Base-by-base conservation (phyloP, 2,113 vertebrate species). In the Nothocercus nigrocapillus region DNA sequence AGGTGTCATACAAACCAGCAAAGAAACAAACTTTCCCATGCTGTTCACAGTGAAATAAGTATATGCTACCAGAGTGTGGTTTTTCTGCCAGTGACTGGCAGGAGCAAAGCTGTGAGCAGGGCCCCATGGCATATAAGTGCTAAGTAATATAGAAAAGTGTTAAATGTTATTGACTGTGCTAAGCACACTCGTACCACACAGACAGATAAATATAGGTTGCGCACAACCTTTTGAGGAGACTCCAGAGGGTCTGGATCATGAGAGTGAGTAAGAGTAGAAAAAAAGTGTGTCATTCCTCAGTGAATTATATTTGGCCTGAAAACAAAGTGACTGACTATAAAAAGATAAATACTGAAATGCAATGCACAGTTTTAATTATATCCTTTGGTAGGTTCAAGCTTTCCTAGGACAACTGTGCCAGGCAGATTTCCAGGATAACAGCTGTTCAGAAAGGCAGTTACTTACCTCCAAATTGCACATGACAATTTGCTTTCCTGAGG, bases 361-460 rank as follows among this genome's bases (percentile, higher is more conserved):
- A 0, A 24, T 0, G 0, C 61, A 27, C 72, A 49, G 7, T 56
- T 82, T 83, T 13, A 82, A 32, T 73, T 22, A 56, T 73, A 88
- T 47, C 75, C 14, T 82, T 76, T 0, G 0, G 4, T 11, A 76
- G 7, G 7, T 42, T 89, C 32, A 68, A 38, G 11, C 11, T 75
- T 68, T 69, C 34, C 19, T 7, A 27, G 22, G 74, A 75, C 11
- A 54, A 25, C 21, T 12, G 22, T 75, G 63, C 32, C 36, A 74
- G 27, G 27, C 8, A 79, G 42, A 82, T 84, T 82, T 45, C 56
- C 53, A 34, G 24, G 34, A 34, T 13, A 40, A 40, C 4, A 74
- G n/a, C 7, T 64, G 70, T n/a, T 28, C 5, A 74, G 53, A 87
- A 85, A 72, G 5, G 69, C 27, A 72, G 21, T 7, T 32, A 53